Evolutionary conservation across 92 coral and sea anemone species (phyloP), one percentile per base, ranked within the genome.

Genomic region (Porites lobata): DNA sequence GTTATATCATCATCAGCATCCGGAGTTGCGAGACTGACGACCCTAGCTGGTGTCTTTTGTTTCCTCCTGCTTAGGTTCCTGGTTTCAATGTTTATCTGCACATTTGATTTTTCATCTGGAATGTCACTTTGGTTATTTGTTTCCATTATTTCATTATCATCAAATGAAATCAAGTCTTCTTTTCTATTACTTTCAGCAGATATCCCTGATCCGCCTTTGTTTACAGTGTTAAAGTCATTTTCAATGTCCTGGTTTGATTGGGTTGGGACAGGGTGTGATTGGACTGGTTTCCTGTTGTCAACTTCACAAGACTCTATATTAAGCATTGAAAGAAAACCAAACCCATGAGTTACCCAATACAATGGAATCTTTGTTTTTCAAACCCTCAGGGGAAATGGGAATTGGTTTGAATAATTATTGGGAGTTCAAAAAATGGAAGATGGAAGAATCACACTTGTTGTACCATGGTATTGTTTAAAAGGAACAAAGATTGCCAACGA

Each of bases 1-100:
- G 84, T 86, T 14, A 77, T 68, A 65, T 83, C 92, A 83, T 85
- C 80, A 79, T 85, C 90, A 53, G 76, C 77, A 26, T 57, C 78
- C 2, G 17, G 19, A 22, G n/a, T 43, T 18, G 63, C 24, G 12
- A 22, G 75, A 75, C 32, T 66, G 3, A 62, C 74, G 50, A 74
- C 87, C 75, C 24, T 84, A 18, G 62, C 64, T 18, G 87, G 80
- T 18, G 51, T 84, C 73, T 47, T 84, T 52, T 84, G 87, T 24
- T 84, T 84, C 65, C 87, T 69, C 63, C 87, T 82, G 68, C 9
- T 57, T 1, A 73, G 59, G 62, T 9, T 50, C 12, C 9, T 8
- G 10, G 91, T 21, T 53, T 90, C 53, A 1, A 38, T 29, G 56
- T 38, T 58, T 47, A 68, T 32, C 8, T 38, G 10, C 6, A 69